Evolutionary conservation across 2,888 invertebrate genomes (phyloP).

Genomic region (Yponomeuta malinellus): DNA sequence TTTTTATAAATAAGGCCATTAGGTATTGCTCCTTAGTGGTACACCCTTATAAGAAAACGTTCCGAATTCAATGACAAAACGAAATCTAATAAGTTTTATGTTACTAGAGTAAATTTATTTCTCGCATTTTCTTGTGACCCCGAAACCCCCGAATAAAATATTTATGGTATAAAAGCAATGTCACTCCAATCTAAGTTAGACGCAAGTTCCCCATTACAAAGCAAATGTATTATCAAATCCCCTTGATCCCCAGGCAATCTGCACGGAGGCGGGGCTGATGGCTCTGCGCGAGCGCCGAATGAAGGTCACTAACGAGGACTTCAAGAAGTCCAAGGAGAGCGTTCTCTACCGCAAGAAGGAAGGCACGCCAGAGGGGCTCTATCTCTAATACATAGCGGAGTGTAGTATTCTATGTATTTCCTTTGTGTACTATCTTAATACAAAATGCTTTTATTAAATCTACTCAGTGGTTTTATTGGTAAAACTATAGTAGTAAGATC

Average conservation of each 20-base stretch:
- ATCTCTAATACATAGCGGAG: slow-evolving; percentile 80
- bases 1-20: too few species aligned
- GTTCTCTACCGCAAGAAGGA: slow-evolving; percentile 99
- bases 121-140: too few species aligned
- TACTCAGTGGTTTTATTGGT: not conserved
- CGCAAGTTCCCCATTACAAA: too few species aligned
- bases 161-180: too few species aligned
- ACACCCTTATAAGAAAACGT: too few species aligned
- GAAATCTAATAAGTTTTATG: too few species aligned
- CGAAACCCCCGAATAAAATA: too few species aligned
- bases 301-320: slow-evolving; percentile 99
- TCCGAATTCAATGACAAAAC: too few species aligned
- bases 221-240: too few species aligned
- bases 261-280: slow-evolving; percentile 99
- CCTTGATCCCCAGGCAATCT: slow-evolving; percentile 87
- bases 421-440: slow-evolving; percentile 2
- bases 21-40: too few species aligned
- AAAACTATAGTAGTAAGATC: not conserved
- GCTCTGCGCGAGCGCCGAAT: slow-evolving; percentile 97
- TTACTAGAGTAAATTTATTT: too few species aligned
- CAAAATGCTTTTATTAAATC: slow-evolving; percentile 1
- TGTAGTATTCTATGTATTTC: slow-evolving; percentile 14
- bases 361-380: slow-evolving; percentile 98
- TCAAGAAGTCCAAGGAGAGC: slow-evolving; percentile 99
- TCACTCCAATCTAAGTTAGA: too few species aligned